Evolutionary conservation across 2,888 invertebrate species (phyloP).

Genomic region (Cordilura impudica): DNA sequence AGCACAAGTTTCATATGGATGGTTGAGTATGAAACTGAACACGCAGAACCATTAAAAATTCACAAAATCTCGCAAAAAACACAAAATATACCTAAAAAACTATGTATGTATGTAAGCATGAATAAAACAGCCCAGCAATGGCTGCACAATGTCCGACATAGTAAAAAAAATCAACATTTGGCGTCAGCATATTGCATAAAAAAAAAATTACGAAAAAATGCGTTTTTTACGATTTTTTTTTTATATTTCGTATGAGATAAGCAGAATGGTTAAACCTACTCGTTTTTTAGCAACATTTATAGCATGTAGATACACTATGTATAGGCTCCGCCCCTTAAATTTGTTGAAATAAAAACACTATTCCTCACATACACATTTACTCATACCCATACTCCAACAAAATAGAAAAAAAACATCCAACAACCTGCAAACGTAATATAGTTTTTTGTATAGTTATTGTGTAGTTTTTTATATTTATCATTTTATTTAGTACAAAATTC

Average conservation of each 20-base stretch:
- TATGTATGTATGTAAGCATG: constrained; percentile 18
- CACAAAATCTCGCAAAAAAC: constrained; percentile 38
- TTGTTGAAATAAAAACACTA: constrained; percentile 46
- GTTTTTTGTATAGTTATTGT: constrained; percentile 30
- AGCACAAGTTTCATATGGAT: constrained; percentile 49
- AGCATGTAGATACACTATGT: neutral
- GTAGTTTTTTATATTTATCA: constrained; percentile 41
- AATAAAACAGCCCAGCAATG: constrained; percentile 33
- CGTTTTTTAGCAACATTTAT: constrained; percentile 28
- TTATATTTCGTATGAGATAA: constrained; percentile 37
- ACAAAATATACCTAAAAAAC: constrained; percentile 22
- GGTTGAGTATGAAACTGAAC: constrained; percentile 56
- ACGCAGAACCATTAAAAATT: constrained; percentile 63
- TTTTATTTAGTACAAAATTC: constrained; percentile 17
- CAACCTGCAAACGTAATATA: constrained; percentile 28
- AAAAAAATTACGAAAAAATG: constrained; percentile 57
- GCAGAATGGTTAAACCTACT: constrained; percentile 61
- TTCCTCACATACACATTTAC: constrained; percentile 38
- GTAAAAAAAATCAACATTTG: constrained; percentile 39
- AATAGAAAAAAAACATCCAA: constrained; percentile 19
- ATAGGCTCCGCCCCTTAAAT: constrained; percentile 62
- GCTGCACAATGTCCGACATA: constrained; percentile 54
- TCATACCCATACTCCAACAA: constrained; percentile 30
- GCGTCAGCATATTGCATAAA: constrained; percentile 53
- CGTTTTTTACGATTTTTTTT: constrained; percentile 44